phyloP scores from a whole-genome alignment of 2,797 vertebrate genomes.

The Schizopygopsis malacanthus region DNA sequence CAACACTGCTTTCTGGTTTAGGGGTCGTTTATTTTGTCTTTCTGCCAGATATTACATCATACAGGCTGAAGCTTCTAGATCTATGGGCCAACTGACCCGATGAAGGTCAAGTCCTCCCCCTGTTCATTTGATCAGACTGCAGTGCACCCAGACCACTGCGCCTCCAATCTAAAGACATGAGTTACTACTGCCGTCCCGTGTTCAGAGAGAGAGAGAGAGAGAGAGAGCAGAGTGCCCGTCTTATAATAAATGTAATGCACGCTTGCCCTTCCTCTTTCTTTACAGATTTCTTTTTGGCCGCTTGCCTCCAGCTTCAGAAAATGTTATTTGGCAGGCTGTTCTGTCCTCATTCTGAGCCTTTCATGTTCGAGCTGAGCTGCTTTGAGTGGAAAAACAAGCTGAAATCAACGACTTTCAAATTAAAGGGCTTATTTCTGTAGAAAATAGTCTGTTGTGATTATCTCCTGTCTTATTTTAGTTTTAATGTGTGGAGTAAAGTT shows the following conservation, averaged over 20 bases:
- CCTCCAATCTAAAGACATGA: conserved; percentile 47
- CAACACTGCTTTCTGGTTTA: neutral
- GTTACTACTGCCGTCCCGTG: conserved; percentile 12
- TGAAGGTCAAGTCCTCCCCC: conserved; percentile 53
- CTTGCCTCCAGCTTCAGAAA: conserved; percentile 63
- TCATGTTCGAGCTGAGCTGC: conserved; percentile 55
- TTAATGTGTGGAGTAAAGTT: conserved; percentile 10
- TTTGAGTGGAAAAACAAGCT: conserved; percentile 21
- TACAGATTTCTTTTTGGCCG: conserved; percentile 63
- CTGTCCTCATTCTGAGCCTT: conserved; percentile 66
- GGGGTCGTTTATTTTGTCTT: conserved; percentile 24
- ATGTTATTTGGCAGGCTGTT: conserved; percentile 61
- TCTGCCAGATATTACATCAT: conserved; percentile 54
- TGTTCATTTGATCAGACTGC: conserved; percentile 54
- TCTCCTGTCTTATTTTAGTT: conserved; percentile 17
- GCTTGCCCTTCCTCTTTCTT: conserved; percentile 62
- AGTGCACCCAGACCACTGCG: conserved; percentile 30
- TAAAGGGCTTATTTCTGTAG: conserved; percentile 40
- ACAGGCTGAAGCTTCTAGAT: conserved; percentile 23
- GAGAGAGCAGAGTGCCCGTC: conserved; percentile 48
- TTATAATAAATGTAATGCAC: conserved; percentile 64
- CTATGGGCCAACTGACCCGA: conserved; percentile 38
- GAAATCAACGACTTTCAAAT: conserved; percentile 37
- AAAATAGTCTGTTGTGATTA: conserved; percentile 47
- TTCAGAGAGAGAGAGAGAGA: conserved; percentile 21